Evolutionary conservation across 2,888 invertebrate species (phyloP).

Genomic region (Antheraea yamamai): DNA sequence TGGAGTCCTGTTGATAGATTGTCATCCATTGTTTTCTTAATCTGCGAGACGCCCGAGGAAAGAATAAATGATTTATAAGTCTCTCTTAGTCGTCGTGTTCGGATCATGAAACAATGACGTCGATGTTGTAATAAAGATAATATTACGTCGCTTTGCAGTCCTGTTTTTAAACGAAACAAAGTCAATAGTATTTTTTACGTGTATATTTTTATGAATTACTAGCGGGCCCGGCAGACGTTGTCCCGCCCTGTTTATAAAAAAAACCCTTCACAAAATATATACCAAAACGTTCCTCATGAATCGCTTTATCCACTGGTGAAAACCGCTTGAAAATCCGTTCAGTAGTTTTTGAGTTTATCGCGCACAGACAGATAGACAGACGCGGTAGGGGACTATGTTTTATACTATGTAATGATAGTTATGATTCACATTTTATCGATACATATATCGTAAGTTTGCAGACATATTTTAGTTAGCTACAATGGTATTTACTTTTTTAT

Average conservation of each 20-base stretch:
- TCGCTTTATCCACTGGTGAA: too few species aligned
- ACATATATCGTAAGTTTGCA: not conserved
- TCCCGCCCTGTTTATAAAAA: too few species aligned
- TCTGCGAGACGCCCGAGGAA: constrained; percentile 60
- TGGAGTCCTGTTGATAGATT: constrained; percentile 73
- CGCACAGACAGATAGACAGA: too few species aligned
- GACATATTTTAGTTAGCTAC: not conserved
- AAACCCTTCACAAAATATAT: too few species aligned
- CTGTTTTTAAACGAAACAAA: not conserved
- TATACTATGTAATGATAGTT: not conserved
- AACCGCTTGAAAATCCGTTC: too few species aligned
- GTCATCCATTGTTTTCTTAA: constrained; percentile 78
- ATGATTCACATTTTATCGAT: not conserved
- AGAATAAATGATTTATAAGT: constrained; percentile 77
- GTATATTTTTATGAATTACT: too few species aligned
- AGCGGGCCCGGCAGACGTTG: too few species aligned
- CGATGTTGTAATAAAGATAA: constrained; percentile 29
- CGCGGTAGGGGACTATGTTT: too few species aligned
- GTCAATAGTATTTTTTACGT: not conserved
- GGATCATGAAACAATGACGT: constrained; percentile 29
- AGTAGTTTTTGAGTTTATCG: too few species aligned
- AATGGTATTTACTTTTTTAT: too few species aligned
- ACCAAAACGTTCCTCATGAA: too few species aligned
- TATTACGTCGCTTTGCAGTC: constrained; percentile 11
- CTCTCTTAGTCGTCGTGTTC: constrained; percentile 38